Conservation (phyloP, 2,888 invertebrate genomes). For the Eupithecia insigniata region DNA sequence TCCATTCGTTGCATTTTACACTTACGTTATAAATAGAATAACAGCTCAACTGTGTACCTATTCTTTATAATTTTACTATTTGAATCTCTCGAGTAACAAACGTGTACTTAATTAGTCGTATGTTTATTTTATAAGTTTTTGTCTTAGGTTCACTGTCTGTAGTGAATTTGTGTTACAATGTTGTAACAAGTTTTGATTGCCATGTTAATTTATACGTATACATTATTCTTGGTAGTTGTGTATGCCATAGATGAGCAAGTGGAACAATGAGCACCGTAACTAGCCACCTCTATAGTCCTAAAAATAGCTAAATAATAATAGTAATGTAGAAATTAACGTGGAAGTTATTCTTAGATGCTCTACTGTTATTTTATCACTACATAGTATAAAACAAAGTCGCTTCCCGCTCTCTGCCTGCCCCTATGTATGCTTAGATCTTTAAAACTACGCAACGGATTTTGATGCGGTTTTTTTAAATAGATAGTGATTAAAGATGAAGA, state of each 20-base stretch:
- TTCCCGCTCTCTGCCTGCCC: too few species aligned
- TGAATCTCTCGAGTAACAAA: conserved; percentile 9
- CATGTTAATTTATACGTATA: conserved; percentile 25
- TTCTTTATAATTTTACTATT: not conserved
- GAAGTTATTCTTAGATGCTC: not conserved
- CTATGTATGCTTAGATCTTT: too few species aligned
- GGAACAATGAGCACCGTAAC: conserved; percentile 12
- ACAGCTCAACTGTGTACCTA: conserved; percentile 23
- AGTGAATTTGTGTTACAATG: conserved; percentile 18
- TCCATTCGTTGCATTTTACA: conserved; percentile 1
- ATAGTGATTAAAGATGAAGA: too few species aligned
- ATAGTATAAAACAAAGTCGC: too few species aligned
- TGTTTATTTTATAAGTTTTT: not conserved
- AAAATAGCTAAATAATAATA: not conserved
- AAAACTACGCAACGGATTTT: too few species aligned
- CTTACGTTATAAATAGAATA: conserved; percentile 5
- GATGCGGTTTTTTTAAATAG: too few species aligned
- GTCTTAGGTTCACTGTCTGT: not conserved
- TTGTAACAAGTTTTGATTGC: conserved; percentile 27
- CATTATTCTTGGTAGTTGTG: not conserved
- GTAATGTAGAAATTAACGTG: not conserved
- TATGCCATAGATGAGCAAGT: not conserved
- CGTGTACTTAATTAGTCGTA: conserved; percentile 28
- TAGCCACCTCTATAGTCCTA: not conserved
- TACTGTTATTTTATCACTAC: too few species aligned